Conservation (phyloP, 2,797 vertebrate species). For the Meda fulgida region DNA sequence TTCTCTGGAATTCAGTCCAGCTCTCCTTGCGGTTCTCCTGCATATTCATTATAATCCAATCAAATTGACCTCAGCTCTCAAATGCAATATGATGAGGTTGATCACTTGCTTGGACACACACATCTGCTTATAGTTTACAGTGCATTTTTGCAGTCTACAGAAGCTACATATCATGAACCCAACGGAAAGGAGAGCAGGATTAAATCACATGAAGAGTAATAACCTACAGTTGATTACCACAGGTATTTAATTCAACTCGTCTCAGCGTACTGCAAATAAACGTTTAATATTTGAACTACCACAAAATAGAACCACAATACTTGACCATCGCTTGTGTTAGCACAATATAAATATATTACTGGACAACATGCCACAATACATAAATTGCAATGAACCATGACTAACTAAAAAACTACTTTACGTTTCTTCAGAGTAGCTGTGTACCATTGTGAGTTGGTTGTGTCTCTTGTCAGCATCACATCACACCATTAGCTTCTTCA, state of each 20-base stretch:
- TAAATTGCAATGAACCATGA: not conserved
- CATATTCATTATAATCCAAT: constrained; percentile 56
- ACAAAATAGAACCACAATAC: not conserved
- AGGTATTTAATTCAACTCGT: not conserved
- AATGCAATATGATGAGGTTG: constrained; percentile 29
- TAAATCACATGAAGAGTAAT: constrained; percentile 30
- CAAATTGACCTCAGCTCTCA: constrained; percentile 31
- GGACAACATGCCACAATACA: not conserved
- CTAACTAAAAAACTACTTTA: not conserved
- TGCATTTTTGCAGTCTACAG: constrained; percentile 13
- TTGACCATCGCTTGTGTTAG: not conserved
- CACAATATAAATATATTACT: not conserved
- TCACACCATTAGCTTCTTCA: constrained; percentile 46
- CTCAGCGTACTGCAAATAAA: not conserved
- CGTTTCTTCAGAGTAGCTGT: not conserved
- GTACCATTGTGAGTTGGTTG: not conserved
- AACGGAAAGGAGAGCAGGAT: not conserved
- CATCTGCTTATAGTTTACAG: constrained; percentile 39
- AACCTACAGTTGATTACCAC: not conserved
- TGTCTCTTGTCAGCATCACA: constrained; percentile 50
- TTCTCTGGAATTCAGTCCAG: constrained; percentile 30
- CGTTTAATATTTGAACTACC: not conserved
- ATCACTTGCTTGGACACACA: constrained; percentile 34
- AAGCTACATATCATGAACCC: constrained; percentile 18
- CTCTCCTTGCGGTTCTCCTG: constrained; percentile 13